Evolutionary conservation across 2,113 vertebrate genomes (phyloP).

Genomic region (Aleadryas rufinucha): DNA sequence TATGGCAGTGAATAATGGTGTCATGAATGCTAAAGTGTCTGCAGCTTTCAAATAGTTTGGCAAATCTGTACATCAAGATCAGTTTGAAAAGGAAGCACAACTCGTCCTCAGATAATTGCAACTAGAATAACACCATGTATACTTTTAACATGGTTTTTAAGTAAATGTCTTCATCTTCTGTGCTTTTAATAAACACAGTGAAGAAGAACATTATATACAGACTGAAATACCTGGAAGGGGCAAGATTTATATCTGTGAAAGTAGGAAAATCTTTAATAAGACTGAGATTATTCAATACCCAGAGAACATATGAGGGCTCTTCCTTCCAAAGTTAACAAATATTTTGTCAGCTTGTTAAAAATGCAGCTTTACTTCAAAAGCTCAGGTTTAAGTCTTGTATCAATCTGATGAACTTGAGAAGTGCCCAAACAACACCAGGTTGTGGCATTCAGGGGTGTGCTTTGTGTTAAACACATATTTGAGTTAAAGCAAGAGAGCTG

Average conservation of each 20-base stretch:
- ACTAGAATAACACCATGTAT: neutral
- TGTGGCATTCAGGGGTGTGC: neutral
- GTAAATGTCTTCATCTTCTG: neutral
- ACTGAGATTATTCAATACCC: neutral
- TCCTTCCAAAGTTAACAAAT: neutral
- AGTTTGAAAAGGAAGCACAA: slow-evolving; percentile 14
- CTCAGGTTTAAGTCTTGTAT: neutral
- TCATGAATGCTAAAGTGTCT: slow-evolving; percentile 56
- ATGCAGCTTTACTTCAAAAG: neutral
- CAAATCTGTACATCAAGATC: slow-evolving; percentile 45
- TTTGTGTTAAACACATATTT: neutral
- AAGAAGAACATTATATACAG: neutral
- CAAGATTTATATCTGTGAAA: neutral
- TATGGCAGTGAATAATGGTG: slow-evolving; percentile 46
- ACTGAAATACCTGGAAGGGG: neutral
- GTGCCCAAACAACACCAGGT: neutral
- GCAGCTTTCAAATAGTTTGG: slow-evolving; percentile 37
- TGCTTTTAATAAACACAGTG: neutral
- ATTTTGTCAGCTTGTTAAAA: neutral
- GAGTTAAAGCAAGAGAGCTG: neutral
- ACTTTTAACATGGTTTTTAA: neutral
- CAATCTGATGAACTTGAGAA: neutral
- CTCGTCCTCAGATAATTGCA: slow-evolving; percentile 12
- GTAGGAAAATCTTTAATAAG: neutral
- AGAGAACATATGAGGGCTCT: neutral